These are phyloP conservation scores for Geococcyx californianus DNA, from an alignment of 2,113 vertebrate species.

Conservation along the genomic window DNA sequence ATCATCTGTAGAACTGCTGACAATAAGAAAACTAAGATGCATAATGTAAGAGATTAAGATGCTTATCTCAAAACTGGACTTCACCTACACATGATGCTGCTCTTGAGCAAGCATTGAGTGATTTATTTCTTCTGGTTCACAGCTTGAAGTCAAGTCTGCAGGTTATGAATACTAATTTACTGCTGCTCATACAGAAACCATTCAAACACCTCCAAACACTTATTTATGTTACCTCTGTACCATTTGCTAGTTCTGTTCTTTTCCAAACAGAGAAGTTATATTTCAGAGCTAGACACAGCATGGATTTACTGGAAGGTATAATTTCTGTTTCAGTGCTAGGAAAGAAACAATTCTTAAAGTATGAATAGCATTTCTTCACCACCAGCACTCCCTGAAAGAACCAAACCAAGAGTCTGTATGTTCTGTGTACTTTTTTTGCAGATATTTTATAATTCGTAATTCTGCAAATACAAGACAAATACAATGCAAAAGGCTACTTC, in stretches of 20 bases:
- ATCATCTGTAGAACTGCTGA: background rate
- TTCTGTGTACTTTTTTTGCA: background rate
- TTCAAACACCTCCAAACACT: background rate
- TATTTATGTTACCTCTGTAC: background rate
- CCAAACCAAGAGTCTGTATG: background rate
- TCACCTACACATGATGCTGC: background rate
- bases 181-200: background rate
- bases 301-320: background rate
- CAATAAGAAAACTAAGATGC: background rate
- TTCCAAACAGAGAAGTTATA: background rate
- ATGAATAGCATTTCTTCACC: background rate
- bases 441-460: background rate
- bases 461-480: background rate
- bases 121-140: background rate
- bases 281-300: background rate
- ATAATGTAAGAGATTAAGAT: background rate
- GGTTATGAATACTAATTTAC: background rate
- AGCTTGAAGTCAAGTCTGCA: background rate
- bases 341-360: background rate
- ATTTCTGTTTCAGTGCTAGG: background rate
- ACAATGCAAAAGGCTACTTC: background rate
- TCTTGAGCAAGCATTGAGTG: background rate
- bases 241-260: background rate
- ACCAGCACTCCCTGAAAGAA: background rate
- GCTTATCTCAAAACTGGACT: background rate